A percentile compares a stretch with the other conserved stretches of the same genome.
phyloP scores from a whole-genome alignment of 2,888 invertebrate species.

The Tenthredo scrophulariae region DNA sequence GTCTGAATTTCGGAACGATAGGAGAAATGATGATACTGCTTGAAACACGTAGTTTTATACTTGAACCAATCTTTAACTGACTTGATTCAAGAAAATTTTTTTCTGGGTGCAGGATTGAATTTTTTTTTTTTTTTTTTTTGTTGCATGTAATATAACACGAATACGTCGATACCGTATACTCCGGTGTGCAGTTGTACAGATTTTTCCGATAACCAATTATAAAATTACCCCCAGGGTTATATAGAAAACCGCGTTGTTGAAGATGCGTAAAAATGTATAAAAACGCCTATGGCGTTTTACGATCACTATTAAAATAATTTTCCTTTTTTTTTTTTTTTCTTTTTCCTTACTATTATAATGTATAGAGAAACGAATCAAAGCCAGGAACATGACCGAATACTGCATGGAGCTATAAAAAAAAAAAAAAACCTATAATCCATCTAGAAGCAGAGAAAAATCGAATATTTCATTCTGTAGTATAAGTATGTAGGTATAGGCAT shows the following conservation, averaged over 20 bases:
- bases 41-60: too few species aligned
- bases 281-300: neutral
- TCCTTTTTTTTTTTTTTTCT: neutral
- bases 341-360: neutral
- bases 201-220: conserved; percentile 35
- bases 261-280: neutral
- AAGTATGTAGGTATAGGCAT: neutral
- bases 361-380: neutral
- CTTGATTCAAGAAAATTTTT: too few species aligned
- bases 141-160: neutral
- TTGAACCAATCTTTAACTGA: too few species aligned
- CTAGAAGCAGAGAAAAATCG: neutral
- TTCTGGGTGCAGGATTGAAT: too few species aligned
- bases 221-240: conserved; percentile 6
- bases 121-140: neutral
- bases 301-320: neutral
- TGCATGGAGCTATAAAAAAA: neutral
- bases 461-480: neutral
- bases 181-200: neutral
- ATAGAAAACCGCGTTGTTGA: neutral
- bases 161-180: neutral
- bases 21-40: too few species aligned
- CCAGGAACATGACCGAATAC: neutral
- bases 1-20: too few species aligned
- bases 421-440: neutral